A percentile compares a stretch with the other conserved stretches of the same genome.
Evolutionary conservation across 2,113 vertebrate genomes (phyloP).

Genomic region (Aramus guarauna): DNA sequence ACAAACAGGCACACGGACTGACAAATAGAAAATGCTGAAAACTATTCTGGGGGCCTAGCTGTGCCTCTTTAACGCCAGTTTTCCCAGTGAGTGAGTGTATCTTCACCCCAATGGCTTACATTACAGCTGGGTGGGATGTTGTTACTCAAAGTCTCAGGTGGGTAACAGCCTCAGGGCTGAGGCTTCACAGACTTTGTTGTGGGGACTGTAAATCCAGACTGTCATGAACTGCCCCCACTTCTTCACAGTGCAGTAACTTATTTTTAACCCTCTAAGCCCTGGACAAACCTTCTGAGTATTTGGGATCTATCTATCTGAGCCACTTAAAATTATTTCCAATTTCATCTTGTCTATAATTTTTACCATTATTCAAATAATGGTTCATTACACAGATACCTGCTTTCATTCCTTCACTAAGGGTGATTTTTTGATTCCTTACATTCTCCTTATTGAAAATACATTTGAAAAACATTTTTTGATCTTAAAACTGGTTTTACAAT

Average conservation of each 20-base stretch:
- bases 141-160: too few species aligned
- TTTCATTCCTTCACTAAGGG: neutral
- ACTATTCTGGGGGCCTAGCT: neutral
- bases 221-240: neutral
- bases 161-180: rapidly evolving
- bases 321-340: neutral
- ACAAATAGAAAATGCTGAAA: rapidly evolving
- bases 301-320: neutral
- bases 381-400: neutral
- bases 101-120: rapidly evolving
- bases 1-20: neutral
- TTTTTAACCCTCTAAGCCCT: neutral
- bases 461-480: neutral
- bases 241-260: neutral
- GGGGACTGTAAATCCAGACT: neutral
- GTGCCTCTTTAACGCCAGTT: neutral
- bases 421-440: neutral
- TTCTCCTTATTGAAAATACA: neutral
- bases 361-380: neutral
- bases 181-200: rapidly evolving
- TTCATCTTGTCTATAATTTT: neutral
- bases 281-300: neutral
- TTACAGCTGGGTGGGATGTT: neutral
- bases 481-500: neutral
- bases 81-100: neutral